Evolutionary conservation across 2,797 vertebrate species (phyloP).

Genomic region (Tapera naevia): DNA sequence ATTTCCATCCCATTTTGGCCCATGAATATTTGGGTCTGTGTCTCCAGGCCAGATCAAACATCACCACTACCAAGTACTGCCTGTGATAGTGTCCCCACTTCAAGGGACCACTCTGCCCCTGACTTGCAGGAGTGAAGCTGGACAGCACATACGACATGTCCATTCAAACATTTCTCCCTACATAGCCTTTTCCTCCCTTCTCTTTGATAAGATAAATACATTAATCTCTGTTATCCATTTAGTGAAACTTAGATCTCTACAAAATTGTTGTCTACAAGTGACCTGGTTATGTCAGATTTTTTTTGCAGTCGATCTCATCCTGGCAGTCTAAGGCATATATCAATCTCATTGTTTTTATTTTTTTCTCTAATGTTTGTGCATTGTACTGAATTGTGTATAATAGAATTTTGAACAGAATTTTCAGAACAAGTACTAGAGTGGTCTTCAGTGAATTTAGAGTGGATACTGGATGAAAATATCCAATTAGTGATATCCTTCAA

Average conservation of each 20-base stretch:
- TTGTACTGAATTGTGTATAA: background rate
- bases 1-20: background rate
- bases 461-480: background rate
- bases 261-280: background rate
- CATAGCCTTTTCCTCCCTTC: accelerated
- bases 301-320: background rate
- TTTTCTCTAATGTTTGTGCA: too few relatives aligned
- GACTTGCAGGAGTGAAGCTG: background rate
- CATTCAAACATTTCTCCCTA: background rate
- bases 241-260: background rate
- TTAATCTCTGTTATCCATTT: background rate
- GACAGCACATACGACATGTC: background rate
- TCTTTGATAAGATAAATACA: background rate
- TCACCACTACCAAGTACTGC: too few relatives aligned
- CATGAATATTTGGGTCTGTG: background rate
- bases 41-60: background rate
- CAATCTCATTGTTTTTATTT: background rate
- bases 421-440: background rate
- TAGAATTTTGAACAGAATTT: background rate
- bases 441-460: background rate
- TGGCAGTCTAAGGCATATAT: background rate
- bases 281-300: background rate
- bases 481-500: background rate
- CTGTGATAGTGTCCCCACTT: too few relatives aligned
- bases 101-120: background rate